Percentiles rank a stretch among this genome's conserved stretches.
Evolutionary conservation across 2,888 invertebrate genomes (phyloP).

Genomic region (Sabellastarte sp.): DNA sequence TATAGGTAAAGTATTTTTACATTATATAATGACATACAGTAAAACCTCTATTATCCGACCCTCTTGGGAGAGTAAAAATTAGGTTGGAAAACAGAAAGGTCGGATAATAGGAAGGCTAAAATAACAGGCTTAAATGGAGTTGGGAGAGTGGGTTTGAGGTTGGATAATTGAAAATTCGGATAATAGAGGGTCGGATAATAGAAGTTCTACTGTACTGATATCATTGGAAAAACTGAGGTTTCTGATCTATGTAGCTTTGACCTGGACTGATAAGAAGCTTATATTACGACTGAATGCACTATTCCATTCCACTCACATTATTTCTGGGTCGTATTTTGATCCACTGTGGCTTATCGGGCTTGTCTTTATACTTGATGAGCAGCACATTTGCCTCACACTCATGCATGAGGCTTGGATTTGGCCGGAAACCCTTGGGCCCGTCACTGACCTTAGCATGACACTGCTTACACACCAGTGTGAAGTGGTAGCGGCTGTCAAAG

Average conservation of each 20-base stretch:
- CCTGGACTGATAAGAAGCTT: neutral
- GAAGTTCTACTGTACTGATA: too few relatives aligned
- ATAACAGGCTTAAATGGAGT: too few relatives aligned
- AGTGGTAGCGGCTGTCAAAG: slow-evolving; percentile 35
- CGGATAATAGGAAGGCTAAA: too few relatives aligned
- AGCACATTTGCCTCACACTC: slow-evolving; percentile 28
- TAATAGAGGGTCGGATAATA: too few relatives aligned
- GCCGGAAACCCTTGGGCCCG: slow-evolving; percentile 38
- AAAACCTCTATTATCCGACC: too few relatives aligned
- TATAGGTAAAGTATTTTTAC: too few relatives aligned
- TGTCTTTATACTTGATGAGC: neutral
- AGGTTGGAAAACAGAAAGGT: too few relatives aligned
- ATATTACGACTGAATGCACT: neutral
- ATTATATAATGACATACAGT: too few relatives aligned
- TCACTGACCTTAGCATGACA: slow-evolving; percentile 44
- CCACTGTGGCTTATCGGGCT: slow-evolving; percentile 29
- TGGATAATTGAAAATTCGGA: too few relatives aligned
- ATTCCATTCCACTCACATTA: slow-evolving; percentile 2
- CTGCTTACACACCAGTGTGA: slow-evolving; percentile 38
- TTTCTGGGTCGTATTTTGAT: slow-evolving; percentile 39
- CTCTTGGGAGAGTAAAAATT: too few relatives aligned
- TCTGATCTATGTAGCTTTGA: neutral
- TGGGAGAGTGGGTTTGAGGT: too few relatives aligned
- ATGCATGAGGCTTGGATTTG: slow-evolving; percentile 29
- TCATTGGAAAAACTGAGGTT: too few relatives aligned